Evolutionary conservation across 2,113 vertebrate genomes (phyloP).

Genomic region (Plecotus auritus): DNA sequence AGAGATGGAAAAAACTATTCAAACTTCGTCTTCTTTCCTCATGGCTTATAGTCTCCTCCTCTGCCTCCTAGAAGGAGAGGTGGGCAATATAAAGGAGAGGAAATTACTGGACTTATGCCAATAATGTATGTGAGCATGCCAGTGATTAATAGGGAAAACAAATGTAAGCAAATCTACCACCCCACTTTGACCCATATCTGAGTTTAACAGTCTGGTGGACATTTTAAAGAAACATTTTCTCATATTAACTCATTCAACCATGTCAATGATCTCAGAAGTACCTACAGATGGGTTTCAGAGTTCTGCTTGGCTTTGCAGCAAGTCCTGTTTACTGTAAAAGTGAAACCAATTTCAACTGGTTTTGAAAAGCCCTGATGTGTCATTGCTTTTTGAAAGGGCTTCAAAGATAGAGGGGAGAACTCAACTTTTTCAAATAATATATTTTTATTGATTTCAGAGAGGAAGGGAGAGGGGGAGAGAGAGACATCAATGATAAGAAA

Average conservation of each 20-base stretch:
- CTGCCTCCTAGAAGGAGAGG: not conserved
- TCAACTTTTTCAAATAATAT: no score
- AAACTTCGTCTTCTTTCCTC: not conserved
- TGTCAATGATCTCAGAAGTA: not conserved
- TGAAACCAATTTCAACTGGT: not conserved
- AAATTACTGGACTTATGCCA: not conserved
- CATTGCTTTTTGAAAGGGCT: not conserved
- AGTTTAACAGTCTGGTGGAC: not conserved
- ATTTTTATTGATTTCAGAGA: no score
- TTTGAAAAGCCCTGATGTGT: not conserved
- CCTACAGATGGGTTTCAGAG: not conserved
- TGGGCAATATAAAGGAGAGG: not conserved
- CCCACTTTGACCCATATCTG: not conserved
- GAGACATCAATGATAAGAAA: no score
- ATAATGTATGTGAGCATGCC: not conserved
- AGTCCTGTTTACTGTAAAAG: not conserved
- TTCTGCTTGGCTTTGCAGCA: not conserved
- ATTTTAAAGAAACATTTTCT: not conserved
- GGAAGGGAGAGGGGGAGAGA: no score
- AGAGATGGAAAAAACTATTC: not conserved
- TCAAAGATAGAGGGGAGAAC: not conserved
- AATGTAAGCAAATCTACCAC: not conserved
- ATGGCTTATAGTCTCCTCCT: not conserved
- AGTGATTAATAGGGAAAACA: not conserved
- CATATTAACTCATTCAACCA: not conserved